phyloP scores from a whole-genome alignment of 2,797 vertebrate genomes.

The Xenops minutus region DNA sequence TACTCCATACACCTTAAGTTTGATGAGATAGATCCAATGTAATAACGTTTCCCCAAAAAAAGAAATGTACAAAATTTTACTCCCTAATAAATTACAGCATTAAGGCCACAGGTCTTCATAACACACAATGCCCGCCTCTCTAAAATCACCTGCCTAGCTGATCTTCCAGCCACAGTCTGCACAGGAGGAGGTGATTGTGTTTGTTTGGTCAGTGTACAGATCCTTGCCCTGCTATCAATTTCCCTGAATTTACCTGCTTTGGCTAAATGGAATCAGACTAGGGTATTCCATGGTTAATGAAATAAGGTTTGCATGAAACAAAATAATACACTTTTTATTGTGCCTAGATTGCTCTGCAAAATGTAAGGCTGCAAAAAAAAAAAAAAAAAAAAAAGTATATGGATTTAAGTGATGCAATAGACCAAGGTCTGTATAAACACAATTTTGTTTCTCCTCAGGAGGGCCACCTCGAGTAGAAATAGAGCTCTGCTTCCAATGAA shows the following conservation, averaged over 20 bases:
- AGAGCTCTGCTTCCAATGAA: background rate
- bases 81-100: background rate
- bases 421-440: background rate
- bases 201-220: fast-evolving
- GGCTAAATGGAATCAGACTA: background rate
- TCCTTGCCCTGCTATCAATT: background rate
- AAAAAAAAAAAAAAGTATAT: background rate
- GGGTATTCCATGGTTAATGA: background rate
- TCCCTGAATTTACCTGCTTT: background rate
- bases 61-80: background rate
- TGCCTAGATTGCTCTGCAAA: background rate
- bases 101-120: background rate
- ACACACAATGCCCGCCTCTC: background rate
- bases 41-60: background rate
- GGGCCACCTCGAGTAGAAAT: background rate
- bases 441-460: background rate
- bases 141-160: background rate
- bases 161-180: background rate
- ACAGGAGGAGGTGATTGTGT: background rate
- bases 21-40: background rate
- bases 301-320: background rate
- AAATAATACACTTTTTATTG: background rate
- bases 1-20: background rate
- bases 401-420: background rate
- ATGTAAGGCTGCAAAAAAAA: background rate